phyloP scores from a whole-genome alignment of 2,888 invertebrate genomes.

The Pollenia angustigena region DNA sequence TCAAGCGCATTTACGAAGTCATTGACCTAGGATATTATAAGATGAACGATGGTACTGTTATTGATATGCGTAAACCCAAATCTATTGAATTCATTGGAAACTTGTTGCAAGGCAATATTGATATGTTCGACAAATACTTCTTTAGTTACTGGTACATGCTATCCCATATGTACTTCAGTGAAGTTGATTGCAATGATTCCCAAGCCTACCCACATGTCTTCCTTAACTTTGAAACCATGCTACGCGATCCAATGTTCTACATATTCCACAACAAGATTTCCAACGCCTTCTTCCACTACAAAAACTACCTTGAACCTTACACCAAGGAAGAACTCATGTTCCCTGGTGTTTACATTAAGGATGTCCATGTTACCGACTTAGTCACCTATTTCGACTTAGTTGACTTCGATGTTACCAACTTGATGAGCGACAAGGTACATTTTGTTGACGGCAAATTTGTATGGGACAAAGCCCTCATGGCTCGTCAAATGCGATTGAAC shows the following conservation, averaged over 20 bases:
- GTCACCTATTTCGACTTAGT: constrained; percentile 88
- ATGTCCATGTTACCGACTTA: constrained; percentile 87
- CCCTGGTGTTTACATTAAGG: constrained; percentile 87
- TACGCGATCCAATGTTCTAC: constrained; percentile 90
- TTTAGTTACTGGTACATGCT: constrained; percentile 76
- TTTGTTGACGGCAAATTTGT: constrained; percentile 81
- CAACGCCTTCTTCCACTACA: constrained; percentile 86
- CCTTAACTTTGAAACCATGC: constrained; percentile 87
- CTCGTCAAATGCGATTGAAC: constrained; percentile 88
- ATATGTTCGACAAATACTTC: constrained; percentile 77
- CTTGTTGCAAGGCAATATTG: constrained; percentile 85
- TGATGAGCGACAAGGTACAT: constrained; percentile 76
- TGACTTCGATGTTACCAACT: constrained; percentile 85
- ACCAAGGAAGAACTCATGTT: constrained; percentile 86
- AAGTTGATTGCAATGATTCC: constrained; percentile 74
- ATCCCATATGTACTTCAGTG: constrained; percentile 73
- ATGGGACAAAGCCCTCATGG: constrained; percentile 81
- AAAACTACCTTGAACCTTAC: constrained; percentile 86
- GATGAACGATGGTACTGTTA: constrained; percentile 74
- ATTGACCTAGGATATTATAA: constrained; percentile 84
- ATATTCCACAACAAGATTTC: constrained; percentile 87
- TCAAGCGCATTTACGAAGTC: constrained; percentile 84
- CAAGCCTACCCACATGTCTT: constrained; percentile 86
- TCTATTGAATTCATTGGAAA: constrained; percentile 86
- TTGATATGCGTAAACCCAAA: constrained; percentile 80